phyloP scores from a whole-genome alignment of 2,888 invertebrate genomes.

The Eulithis testata region DNA sequence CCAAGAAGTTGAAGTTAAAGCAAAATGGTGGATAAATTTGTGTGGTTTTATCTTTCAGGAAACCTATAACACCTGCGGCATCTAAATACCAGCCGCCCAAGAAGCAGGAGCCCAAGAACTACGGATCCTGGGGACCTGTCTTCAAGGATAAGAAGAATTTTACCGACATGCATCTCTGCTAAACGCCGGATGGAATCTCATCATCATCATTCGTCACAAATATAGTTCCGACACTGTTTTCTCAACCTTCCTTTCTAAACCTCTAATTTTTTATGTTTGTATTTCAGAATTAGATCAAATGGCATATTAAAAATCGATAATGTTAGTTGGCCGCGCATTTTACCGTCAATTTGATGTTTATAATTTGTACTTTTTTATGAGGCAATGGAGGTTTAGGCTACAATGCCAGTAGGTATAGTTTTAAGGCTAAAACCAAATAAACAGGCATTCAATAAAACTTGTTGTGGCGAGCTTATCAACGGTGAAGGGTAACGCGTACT shows the following conservation, averaged over 20 bases:
- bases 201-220: slow-evolving; percentile 56
- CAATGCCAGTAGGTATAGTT: slow-evolving; percentile 35
- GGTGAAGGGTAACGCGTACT: slow-evolving; percentile 58
- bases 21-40: too few species aligned
- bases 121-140: slow-evolving; percentile 89
- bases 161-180: slow-evolving; percentile 88
- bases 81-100: slow-evolving; percentile 66
- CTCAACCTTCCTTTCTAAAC: slow-evolving; percentile 9
- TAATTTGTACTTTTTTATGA: too few species aligned
- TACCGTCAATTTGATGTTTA: neutral
- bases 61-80: slow-evolving; percentile 56
- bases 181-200: slow-evolving; percentile 55
- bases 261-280: neutral
- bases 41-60: slow-evolving; percentile 56
- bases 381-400: neutral
- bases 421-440: slow-evolving; percentile 54
- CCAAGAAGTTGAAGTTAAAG: too few species aligned
- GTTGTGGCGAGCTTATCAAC: slow-evolving; percentile 52
- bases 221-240: slow-evolving; percentile 30
- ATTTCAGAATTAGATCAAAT: neutral
- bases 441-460: slow-evolving; percentile 47
- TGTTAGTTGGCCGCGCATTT: neutral
- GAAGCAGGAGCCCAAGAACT: slow-evolving; percentile 74
- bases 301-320: neutral
- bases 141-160: slow-evolving; percentile 91